Percentiles rank a stretch among this genome's conserved stretches.
phyloP scores from a whole-genome alignment of 2,888 invertebrate species.

The Pinctada fucata region DNA sequence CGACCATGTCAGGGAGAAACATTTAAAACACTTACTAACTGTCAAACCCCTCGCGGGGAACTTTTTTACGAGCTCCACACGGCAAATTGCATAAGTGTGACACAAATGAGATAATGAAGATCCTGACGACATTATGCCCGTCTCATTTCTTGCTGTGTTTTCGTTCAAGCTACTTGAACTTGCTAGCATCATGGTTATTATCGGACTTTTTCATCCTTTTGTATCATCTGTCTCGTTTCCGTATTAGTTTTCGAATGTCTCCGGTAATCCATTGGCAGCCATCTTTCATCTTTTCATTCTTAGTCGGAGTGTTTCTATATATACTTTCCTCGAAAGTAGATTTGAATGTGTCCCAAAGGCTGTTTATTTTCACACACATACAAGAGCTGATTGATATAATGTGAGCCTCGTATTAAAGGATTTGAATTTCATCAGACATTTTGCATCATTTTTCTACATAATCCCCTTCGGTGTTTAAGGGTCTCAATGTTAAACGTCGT shows the following conservation, averaged over 20 bases:
- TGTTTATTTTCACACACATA: constrained; percentile 8
- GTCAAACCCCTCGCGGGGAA: no score
- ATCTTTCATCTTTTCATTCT: constrained; percentile 20
- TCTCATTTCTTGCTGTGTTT: constrained; percentile 24
- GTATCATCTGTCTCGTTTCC: constrained; percentile 5
- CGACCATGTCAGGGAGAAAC: no score
- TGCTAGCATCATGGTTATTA: neutral
- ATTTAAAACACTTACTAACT: no score
- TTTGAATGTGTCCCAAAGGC: constrained; percentile 23
- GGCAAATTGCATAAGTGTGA: no score
- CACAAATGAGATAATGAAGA: no score
- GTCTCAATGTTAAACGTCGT: no score
- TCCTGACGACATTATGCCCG: constrained; percentile 20
- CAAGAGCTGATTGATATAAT: no score
- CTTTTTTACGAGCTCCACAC: neutral
- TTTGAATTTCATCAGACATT: no score
- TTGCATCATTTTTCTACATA: no score
- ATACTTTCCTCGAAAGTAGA: constrained; percentile 19
- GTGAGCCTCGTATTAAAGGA: no score
- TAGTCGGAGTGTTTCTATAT: constrained; percentile 31
- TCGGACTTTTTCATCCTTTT: constrained; percentile 27
- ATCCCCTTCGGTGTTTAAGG: no score
- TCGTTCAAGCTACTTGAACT: no score
- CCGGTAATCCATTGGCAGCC: constrained; percentile 27
- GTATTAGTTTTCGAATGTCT: constrained; percentile 28